phyloP scores from a whole-genome alignment of 1,140 invertebrate species.

The Lanistes nyassanus region DNA sequence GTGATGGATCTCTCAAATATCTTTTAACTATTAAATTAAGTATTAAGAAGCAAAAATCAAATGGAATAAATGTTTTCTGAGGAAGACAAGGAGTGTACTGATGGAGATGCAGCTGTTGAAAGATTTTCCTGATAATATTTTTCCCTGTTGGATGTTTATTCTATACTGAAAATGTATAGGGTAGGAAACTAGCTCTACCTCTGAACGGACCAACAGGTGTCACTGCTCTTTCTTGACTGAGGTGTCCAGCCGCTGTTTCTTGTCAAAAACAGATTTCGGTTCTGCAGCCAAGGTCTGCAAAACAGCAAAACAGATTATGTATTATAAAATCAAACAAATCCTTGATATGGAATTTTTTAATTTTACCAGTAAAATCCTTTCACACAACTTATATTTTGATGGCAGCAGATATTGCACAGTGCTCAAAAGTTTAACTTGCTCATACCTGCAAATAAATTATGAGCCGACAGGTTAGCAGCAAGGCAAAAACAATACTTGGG shows the following conservation, averaged over 20 bases:
- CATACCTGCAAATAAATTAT: conserved; percentile 71
- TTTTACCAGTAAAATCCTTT: too few species aligned
- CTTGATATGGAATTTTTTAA: too few species aligned
- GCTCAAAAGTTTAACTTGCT: too few species aligned
- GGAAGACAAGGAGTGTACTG: not conserved
- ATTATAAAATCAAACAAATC: too few species aligned
- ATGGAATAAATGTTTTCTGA: too few species aligned
- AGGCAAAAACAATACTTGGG: conserved; percentile 92
- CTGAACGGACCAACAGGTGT: conserved; percentile 4
- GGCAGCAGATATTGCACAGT: too few species aligned
- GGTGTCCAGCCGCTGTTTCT: conserved; percentile 33
- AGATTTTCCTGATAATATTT: not conserved
- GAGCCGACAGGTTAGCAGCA: conserved; percentile 92
- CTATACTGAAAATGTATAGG: too few species aligned
- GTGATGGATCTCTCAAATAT: too few species aligned
- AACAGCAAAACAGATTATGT: not conserved
- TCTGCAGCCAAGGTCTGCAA: conserved; percentile 44
- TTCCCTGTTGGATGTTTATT: not conserved
- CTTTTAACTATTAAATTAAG: too few species aligned
- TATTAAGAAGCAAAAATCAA: too few species aligned
- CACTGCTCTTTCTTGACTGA: conserved; percentile 35
- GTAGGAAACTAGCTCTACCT: not conserved
- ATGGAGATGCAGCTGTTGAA: not conserved
- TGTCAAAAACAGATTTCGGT: conserved; percentile 44
- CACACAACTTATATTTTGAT: too few species aligned